Conservation (phyloP, 2,888 invertebrate species). For the Cryptocephalus moraei region DNA sequence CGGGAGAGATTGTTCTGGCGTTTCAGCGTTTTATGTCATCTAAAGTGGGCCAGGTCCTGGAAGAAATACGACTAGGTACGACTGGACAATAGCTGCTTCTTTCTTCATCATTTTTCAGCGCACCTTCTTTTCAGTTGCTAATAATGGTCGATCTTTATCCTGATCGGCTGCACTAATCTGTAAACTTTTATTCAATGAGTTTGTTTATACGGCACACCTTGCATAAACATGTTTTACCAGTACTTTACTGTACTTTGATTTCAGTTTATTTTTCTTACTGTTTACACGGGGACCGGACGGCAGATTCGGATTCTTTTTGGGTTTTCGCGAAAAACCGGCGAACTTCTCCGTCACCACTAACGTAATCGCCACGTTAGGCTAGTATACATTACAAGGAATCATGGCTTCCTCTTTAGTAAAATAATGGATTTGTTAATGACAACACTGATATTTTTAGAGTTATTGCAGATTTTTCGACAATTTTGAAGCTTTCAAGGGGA, state of each 20-base stretch:
- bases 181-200: conserved; percentile 42
- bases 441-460: no score
- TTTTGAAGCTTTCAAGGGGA: no score
- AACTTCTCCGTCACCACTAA: no score
- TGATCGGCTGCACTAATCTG: conserved; percentile 39
- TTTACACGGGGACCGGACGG: conserved; percentile 4
- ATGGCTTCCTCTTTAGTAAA: no score
- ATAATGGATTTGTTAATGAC: no score
- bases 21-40: conserved; percentile 13
- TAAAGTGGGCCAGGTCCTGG: no score
- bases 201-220: conserved; percentile 55
- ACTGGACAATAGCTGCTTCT: conserved; percentile 46
- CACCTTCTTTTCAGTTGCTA: conserved; percentile 62
- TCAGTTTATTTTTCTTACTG: conserved; percentile 13
- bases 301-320: no score
- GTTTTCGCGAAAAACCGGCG: no score
- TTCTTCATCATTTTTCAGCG: conserved; percentile 57
- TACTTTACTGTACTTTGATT: conserved; percentile 21
- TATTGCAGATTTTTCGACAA: no score
- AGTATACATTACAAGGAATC: no score
- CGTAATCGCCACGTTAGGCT: no score
- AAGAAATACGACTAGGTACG: conserved; percentile 27
- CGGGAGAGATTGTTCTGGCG: conserved; percentile 11
- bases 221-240: conserved; percentile 28
- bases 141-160: conserved; percentile 30